Percentiles rank a stretch among this genome's conserved stretches.
Evolutionary conservation across 1,140 invertebrate genomes (phyloP).

Genomic region (Panulirus ornatus): DNA sequence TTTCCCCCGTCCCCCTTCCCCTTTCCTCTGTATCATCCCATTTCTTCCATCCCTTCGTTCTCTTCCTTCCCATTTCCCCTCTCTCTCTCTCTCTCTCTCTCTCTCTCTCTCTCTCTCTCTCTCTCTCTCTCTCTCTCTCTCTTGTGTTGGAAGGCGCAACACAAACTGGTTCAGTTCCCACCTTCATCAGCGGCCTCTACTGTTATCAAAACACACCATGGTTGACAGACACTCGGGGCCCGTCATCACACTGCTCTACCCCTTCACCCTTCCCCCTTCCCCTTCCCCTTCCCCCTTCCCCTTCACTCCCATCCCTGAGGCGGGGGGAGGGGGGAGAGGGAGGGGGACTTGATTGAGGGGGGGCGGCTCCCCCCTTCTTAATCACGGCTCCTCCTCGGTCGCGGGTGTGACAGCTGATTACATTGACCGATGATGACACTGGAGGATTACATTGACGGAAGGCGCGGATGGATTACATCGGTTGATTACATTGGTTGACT

Average conservation of each 20-base stretch:
- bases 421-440: too few relatives aligned
- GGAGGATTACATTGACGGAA: too few relatives aligned
- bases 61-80: not conserved
- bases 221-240: not conserved
- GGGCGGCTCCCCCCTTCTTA: too few relatives aligned
- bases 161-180: not conserved
- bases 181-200: not conserved
- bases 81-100: not conserved
- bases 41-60: not conserved
- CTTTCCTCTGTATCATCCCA: not conserved
- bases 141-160: not conserved
- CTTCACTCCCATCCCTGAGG: too few relatives aligned
- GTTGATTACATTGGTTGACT: too few relatives aligned
- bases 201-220: not conserved
- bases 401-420: too few relatives aligned
- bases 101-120: not conserved
- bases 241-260: too few relatives aligned
- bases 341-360: not conserved
- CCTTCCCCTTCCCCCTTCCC: too few relatives aligned
- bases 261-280: too few relatives aligned
- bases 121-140: not conserved
- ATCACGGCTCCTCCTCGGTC: too few relatives aligned
- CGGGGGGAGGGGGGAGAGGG: not conserved
- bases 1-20: not conserved
- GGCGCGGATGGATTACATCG: too few relatives aligned